phyloP scores from a whole-genome alignment of 2,113 vertebrate genomes.

The Henicopernis longicauda region DNA sequence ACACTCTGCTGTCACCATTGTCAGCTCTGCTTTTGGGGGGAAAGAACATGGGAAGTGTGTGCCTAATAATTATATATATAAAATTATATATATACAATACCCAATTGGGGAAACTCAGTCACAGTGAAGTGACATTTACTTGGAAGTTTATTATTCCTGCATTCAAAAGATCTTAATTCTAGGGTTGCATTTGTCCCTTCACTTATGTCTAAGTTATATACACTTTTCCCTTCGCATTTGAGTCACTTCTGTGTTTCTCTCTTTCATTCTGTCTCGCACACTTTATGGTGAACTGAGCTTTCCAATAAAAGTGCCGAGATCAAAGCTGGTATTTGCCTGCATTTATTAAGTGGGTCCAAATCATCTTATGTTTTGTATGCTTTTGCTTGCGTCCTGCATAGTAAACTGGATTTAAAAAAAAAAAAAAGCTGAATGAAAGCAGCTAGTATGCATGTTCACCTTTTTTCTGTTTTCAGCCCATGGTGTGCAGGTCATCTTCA shows the following conservation, averaged over 20 bases:
- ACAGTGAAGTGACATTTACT: not conserved
- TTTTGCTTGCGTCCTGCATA: not conserved
- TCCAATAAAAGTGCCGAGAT: not conserved
- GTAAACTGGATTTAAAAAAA: not conserved
- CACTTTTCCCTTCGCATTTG: not conserved
- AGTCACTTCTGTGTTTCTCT: not conserved
- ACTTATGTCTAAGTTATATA: not conserved
- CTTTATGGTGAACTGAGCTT: not conserved
- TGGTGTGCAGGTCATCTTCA: not conserved
- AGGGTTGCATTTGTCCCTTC: not conserved
- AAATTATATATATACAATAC: not conserved
- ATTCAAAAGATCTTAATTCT: not conserved
- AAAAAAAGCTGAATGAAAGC: not conserved
- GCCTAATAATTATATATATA: not conserved
- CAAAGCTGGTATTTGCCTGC: not conserved
- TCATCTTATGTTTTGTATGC: not conserved
- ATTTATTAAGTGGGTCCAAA: not conserved
- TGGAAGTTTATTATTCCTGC: not conserved
- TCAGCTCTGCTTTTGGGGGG: conserved; percentile 58
- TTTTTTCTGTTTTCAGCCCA: not conserved
- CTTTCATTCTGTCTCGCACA: not conserved
- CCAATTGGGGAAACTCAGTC: not conserved
- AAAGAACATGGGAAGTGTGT: conserved; percentile 40
- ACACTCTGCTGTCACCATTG: conserved; percentile 66
- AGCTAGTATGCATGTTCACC: not conserved